These are phyloP conservation scores for Coleophora flavipennella DNA, from an alignment of 2,888 invertebrate genomes.

Conservation along the genomic window DNA sequence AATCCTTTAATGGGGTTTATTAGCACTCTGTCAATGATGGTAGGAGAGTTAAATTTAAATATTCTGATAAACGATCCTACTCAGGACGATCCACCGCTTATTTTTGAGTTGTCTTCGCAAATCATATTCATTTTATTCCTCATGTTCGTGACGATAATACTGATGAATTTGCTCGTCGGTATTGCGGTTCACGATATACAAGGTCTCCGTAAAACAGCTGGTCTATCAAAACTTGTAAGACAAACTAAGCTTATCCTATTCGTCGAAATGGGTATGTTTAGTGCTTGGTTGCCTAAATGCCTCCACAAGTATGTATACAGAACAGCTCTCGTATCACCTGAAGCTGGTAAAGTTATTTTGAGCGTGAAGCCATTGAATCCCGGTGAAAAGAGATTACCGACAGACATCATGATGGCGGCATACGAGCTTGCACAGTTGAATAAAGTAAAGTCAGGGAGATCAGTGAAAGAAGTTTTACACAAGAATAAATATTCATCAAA, in stretches of 20 bases:
- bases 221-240: conserved; percentile 84
- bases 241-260: conserved; percentile 89
- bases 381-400: conserved; percentile 83
- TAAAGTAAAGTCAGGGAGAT: conserved; percentile 76
- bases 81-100: conserved; percentile 78
- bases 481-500: conserved; percentile 75
- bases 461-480: conserved; percentile 74
- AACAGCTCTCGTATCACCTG: conserved; percentile 85
- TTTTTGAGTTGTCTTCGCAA: conserved; percentile 84
- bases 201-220: conserved; percentile 87
- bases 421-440: conserved; percentile 84
- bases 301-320: conserved; percentile 82
- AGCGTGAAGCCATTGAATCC: conserved; percentile 89
- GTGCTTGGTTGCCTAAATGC: conserved; percentile 82
- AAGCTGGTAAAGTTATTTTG: conserved; percentile 84
- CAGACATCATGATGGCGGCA: conserved; percentile 84
- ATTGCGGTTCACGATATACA: conserved; percentile 92
- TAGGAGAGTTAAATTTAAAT: conserved; percentile 85
- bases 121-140: conserved; percentile 85
- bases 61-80: conserved; percentile 80
- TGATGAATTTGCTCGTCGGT: conserved; percentile 89
- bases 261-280: conserved; percentile 85
- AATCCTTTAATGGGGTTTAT: conserved; percentile 89
- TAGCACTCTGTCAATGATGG: conserved; percentile 90
- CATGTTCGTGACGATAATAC: conserved; percentile 86